Conservation (phyloP, 2,113 vertebrate species). For the Azemiops feae region DNA sequence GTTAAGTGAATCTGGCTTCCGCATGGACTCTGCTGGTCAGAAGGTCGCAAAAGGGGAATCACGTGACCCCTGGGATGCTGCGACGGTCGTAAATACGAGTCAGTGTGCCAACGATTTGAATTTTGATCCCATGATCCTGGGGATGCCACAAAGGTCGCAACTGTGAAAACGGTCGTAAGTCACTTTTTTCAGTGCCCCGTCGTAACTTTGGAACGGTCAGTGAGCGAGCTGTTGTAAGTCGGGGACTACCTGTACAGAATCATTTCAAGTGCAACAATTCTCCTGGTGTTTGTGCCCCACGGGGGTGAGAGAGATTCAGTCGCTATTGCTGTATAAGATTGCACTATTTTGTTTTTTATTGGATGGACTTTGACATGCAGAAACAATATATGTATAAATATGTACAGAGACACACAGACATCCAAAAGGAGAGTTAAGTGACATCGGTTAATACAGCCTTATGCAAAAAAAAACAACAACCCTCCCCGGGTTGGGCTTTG, state of each 20-base stretch:
- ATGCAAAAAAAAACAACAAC: slow-evolving; percentile 22
- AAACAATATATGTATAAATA: slow-evolving; percentile 66
- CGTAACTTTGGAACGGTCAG: not conserved
- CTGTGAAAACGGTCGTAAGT: not conserved
- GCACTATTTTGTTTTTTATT: slow-evolving; percentile 80
- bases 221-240: not conserved
- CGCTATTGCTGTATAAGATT: slow-evolving; percentile 31
- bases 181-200: not conserved
- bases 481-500: not conserved
- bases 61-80: not conserved
- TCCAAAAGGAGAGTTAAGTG: slow-evolving; percentile 65
- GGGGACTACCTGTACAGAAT: not conserved
- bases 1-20: not conserved
- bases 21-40: not conserved
- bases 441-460: slow-evolving; percentile 38
- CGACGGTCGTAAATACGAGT: not conserved
- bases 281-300: not conserved
- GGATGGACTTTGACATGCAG: slow-evolving; percentile 83
- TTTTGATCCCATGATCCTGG: not conserved
- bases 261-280: not conserved
- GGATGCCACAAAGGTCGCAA: not conserved
- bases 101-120: not conserved
- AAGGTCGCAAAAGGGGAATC: not conserved
- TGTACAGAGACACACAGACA: slow-evolving; percentile 40
- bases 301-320: not conserved